These are phyloP conservation scores for Trachelus iudaicus DNA, from an alignment of 2,888 invertebrate genomes.

Conservation along the genomic window DNA sequence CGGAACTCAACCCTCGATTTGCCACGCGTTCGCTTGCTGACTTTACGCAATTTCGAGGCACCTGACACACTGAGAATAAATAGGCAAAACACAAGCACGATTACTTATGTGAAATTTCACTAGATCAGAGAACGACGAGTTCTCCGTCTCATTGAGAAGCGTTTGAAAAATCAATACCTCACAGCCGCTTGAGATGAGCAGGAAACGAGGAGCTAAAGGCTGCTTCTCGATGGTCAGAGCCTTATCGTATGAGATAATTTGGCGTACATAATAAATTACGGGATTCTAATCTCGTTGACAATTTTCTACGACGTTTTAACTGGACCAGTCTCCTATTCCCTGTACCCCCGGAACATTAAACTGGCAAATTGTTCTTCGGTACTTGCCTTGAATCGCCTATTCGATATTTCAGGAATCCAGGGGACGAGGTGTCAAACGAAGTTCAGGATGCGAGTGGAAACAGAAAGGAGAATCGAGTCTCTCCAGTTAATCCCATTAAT, in stretches of 20 bases:
- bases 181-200: neutral
- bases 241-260: neutral
- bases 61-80: neutral
- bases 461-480: constrained; percentile 8
- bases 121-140: neutral
- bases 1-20: constrained; percentile 36
- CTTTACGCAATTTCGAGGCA: constrained; percentile 6
- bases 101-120: neutral
- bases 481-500: neutral
- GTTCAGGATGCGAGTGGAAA: neutral
- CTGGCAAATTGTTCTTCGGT: neutral
- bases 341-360: neutral
- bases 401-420: neutral
- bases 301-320: neutral
- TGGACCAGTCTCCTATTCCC: neutral
- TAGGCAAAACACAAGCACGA: neutral
- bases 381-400: neutral
- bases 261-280: neutral
- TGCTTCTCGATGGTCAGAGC: neutral
- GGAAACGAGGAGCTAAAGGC: neutral
- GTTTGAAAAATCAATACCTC: neutral
- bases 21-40: neutral
- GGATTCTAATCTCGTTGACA: neutral
- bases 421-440: neutral
- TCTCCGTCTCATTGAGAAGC: neutral